Base-by-base conservation (phyloP, 2,113 vertebrate species). In the Poecilia latipinna region DNA sequence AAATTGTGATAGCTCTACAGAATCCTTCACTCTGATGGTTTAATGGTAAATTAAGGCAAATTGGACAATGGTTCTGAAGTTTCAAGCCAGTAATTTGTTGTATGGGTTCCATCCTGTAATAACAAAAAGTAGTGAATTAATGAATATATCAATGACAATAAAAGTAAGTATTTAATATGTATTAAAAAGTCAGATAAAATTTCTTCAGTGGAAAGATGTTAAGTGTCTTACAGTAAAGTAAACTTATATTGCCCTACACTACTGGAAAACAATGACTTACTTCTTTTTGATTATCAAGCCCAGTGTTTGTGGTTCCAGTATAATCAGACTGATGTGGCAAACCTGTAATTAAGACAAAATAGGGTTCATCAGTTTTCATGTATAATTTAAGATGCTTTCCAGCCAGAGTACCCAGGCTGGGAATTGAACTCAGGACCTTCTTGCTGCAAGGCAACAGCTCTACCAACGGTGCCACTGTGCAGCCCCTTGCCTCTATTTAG, bases 311-410 rank as follows among this genome's bases (percentile, higher is more conserved):
- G 13, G 29, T 35, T 64, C 17, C 62, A 64, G 62, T 64, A 33
- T 33, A 32, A 64, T 32, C 62, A 64, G 62, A 8, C 32, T 35
- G 62, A 64, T 64, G 62, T 64, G 64, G n/a, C 32, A 37, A 65
- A 65, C 22, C 33, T 65, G 64, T 24, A 29, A 29, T 2, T 29
- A 29, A 29, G 29, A 29, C 29, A 29, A 39, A 37, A 65, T 39
- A 37, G 1, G 22, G 32, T 65, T 65, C 2, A 65, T 39, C 64
- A 35, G 10, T 37, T 65, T n/a, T 37, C 31, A 37, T n/a, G 19
- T 37, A 3, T 65, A 6, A n/a, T 24, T 0, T 11, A 33, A 33
- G 32, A 8, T n/a, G 64, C 12, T 65, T 65, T 65, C 11, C 11
- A 65, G 22, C 7, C 62, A 28, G 28, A 28, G 28, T 28, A 28